phyloP scores from a whole-genome alignment of 2,113 vertebrate genomes.

The Mirza zaza region DNA sequence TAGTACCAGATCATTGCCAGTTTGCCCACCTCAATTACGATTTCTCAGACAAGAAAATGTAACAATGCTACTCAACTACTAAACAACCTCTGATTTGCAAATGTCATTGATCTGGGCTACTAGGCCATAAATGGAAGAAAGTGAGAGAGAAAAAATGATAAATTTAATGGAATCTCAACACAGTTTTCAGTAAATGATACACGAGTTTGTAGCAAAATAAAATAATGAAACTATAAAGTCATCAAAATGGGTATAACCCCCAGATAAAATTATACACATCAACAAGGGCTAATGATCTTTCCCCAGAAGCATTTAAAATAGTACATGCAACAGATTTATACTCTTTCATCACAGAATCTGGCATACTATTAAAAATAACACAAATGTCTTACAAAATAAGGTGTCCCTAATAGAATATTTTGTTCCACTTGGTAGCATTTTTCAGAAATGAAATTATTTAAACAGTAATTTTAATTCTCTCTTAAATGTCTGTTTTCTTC shows the following conservation, averaged over 20 bases:
- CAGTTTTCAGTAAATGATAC: neutral
- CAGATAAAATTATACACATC: neutral
- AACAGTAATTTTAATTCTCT: neutral
- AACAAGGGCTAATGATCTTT: neutral
- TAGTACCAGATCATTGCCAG: neutral
- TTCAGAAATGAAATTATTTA: neutral
- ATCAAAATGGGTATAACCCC: neutral
- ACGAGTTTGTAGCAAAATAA: neutral
- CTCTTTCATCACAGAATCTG: neutral
- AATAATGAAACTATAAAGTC: neutral
- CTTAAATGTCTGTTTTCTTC: neutral
- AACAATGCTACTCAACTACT: neutral
- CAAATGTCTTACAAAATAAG: neutral
- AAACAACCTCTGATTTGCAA: neutral
- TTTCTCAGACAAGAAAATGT: constrained; percentile 1
- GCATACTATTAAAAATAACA: neutral
- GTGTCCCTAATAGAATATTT: neutral
- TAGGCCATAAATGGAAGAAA: neutral
- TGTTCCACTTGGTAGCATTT: neutral
- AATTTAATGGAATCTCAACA: neutral
- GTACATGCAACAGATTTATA: neutral
- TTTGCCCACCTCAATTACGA: neutral
- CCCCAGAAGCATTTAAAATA: neutral
- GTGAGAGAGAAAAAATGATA: neutral
- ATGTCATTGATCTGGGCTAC: neutral